Base-by-base conservation (phyloP, 2,797 vertebrate genomes). In the Orestias chungarensis region DNA sequence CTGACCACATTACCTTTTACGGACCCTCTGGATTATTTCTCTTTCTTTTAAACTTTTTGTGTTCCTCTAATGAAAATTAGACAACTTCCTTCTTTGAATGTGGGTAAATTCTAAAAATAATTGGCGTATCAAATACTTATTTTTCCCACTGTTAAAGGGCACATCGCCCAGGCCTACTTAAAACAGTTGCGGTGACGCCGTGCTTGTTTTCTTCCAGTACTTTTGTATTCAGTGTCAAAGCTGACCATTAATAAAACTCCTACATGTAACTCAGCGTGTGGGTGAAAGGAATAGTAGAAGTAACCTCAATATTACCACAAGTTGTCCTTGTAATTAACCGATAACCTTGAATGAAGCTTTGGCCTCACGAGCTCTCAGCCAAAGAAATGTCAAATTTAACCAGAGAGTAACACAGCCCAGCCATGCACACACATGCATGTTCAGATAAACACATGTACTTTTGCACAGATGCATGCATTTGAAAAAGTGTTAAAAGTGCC, bases 321-420 rank as follows among this genome's bases (percentile, higher is more conserved):
- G 81, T 87, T 93, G 88, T 94, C 86, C 83, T 80, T 47, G 74
- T 93, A 94, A 95, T 95, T 94, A 95, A 92, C 88, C 89, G 90
- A 94, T 94, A 91, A 94, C 94, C 94, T 95, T 95, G 94, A 93
- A 94, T 93, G 87, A 93, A 91, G 74, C 89, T 73, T 79, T 78
- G 74, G 66, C 84, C 86, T 88, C 74, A 59, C 84, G 83, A 79
- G 86, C 83, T 65, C 82, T 86, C 35, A 84, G 89, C 85, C 77
- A 86, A 74, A 71, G 73, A 93, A 92, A 93, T 93, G 94, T 93
- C 93, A 92, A 85, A 76, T 83, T 88, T 79, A 83, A 87, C 69
- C 61, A 81, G 86, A 88, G 65, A 54, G 68, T 52, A 50, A 82
- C 88, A 76, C 83, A 76, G 82, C 75, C 54, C 55, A 50, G 8